Base-by-base conservation (phyloP, 1,140 invertebrate genomes). In the Bombus waltoni region DNA sequence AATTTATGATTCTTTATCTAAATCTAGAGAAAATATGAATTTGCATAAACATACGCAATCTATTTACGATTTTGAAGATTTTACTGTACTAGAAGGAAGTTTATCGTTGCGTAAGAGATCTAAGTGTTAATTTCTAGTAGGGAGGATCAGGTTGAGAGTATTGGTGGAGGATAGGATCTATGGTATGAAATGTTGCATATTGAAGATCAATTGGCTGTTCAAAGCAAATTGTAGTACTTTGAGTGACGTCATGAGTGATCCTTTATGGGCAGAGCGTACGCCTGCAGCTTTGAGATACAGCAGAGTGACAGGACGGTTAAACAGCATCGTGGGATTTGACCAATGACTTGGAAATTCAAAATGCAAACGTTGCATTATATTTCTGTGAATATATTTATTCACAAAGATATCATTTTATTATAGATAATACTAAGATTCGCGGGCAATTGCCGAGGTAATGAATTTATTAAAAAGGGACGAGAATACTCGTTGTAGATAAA, bases 211-310 rank as follows among this genome's bases (percentile, higher is more conserved):
- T 73, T 44, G 72, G 42, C 40, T 35, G 40, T 28, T 44, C 28
- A 44, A n/a, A n/a, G 72, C 42, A 44, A 44, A 73, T 73, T 44
- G 40, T 32, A 32, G 42, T 47, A 44, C 15, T 73, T 28, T 32
- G 42, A 73, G n/a, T 73, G 72, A 73, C 72, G 42, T 73, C 72
- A 47, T 40, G 13, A 42, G 42, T 47, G 40, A 73, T n/a, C 72
- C 71, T 44, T 73, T 42, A 32, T 42, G 13, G 25, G 22, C 70
- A 32, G n/a, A n/a, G 42, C 28, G 28, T 22, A 40, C 22, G 71
- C 40, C n/a, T 47, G 72, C 28, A 73, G 72, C 72, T n/a, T 73
- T n/a, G 40, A 73, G 72, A 73, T 73, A 73, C 42, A 47, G 10
- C 42, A 22, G 11, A n/a, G 28, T 44, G 42, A 73, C 72, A 73